Percentiles rank a stretch among this genome's conserved stretches.
These are phyloP conservation scores for Rhagoletis zephyria DNA, from an alignment of 1,140 invertebrate species.

Conservation along the genomic window DNA sequence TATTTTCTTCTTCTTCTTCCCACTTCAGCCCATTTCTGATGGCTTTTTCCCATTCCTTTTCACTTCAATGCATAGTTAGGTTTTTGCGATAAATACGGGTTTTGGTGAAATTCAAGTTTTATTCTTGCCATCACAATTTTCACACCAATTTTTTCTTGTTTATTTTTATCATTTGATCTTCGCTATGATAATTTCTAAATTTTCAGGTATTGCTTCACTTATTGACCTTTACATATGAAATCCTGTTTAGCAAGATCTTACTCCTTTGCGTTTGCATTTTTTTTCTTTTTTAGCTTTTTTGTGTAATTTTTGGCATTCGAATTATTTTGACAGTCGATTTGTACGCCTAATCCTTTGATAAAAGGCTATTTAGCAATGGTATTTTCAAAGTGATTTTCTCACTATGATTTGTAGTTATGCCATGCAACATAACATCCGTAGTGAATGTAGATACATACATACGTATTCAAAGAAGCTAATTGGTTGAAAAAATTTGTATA, in stretches of 20 bases:
- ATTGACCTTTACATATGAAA: neutral
- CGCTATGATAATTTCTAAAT: neutral
- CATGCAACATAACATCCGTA: too few relatives aligned
- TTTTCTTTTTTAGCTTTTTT: too few relatives aligned
- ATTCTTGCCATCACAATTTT: neutral
- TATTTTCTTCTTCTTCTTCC: too few relatives aligned
- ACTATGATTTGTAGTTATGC: neutral
- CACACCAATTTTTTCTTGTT: neutral
- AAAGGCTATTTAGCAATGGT: neutral
- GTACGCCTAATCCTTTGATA: neutral
- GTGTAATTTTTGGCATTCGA: neutral
- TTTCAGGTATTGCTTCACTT: slow-evolving; percentile 1
- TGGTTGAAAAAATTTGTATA: too few relatives aligned
- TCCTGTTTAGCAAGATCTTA: neutral
- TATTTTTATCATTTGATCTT: neutral
- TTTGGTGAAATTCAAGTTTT: neutral
- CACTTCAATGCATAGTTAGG: neutral
- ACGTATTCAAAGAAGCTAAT: too few relatives aligned
- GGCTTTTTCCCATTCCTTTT: neutral
- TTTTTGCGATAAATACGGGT: neutral
- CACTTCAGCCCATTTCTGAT: too few relatives aligned
- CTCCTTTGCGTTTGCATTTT: neutral
- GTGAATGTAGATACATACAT: too few relatives aligned
- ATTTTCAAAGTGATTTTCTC: too few relatives aligned
- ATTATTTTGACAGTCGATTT: slow-evolving; percentile 4